These are phyloP conservation scores for Urosaurus nigricauda DNA, from an alignment of 2,797 vertebrate genomes.

Conservation along the genomic window DNA sequence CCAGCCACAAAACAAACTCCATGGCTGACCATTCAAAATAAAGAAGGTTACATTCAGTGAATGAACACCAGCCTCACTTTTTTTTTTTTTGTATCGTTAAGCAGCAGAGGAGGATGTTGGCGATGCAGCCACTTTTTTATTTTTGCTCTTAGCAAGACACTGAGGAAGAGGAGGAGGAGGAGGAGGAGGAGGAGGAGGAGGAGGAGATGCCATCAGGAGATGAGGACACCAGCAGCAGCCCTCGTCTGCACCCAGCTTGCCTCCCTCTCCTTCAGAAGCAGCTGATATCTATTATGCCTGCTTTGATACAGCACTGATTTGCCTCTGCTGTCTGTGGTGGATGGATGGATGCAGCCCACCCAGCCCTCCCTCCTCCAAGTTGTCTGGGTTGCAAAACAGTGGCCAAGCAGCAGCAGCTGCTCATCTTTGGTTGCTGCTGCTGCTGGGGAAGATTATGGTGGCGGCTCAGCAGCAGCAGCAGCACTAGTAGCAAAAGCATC, in stretches of 20 bases:
- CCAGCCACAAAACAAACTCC: constrained; percentile 10
- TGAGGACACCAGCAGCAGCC: neutral
- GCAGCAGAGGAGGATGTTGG: neutral
- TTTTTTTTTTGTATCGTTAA: neutral
- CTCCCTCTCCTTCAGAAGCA: constrained; percentile 40
- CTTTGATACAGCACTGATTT: constrained; percentile 22
- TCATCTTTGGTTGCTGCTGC: constrained; percentile 68
- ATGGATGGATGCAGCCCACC: constrained; percentile 29
- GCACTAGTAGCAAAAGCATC: neutral
- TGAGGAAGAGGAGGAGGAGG: too few relatives aligned
- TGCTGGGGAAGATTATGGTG: constrained; percentile 76
- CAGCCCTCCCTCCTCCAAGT: constrained; percentile 45
- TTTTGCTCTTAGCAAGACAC: constrained; percentile 48
- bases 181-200: too few relatives aligned
- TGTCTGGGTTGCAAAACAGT: constrained; percentile 58
- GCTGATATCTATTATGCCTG: neutral
- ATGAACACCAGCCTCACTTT: too few relatives aligned
- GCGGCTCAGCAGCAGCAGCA: constrained; percentile 54
- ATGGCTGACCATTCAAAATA: neutral
- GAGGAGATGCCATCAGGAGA: constrained; percentile 26
- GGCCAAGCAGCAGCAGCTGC: constrained; percentile 70
- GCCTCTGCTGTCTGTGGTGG: too few relatives aligned
- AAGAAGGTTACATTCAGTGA: neutral
- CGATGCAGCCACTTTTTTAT: constrained; percentile 33
- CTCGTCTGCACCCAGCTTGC: constrained; percentile 53